A percentile compares a stretch with the other conserved stretches of the same genome.
phyloP scores from a whole-genome alignment of 2,797 vertebrate genomes.

The Prionace glauca region DNA sequence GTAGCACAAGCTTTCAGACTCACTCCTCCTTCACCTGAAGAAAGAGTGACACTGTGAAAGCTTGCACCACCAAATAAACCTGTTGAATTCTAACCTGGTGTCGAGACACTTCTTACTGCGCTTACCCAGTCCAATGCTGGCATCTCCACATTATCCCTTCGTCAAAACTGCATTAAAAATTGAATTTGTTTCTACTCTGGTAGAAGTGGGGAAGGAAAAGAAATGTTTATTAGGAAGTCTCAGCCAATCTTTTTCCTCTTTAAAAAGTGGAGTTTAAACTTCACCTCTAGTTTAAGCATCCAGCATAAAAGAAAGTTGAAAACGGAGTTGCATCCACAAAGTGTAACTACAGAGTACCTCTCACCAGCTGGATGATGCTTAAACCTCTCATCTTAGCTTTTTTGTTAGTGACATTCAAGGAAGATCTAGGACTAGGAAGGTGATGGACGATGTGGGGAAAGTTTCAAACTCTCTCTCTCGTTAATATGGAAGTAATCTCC shows the following conservation, averaged over 20 bases:
- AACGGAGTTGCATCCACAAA: neutral
- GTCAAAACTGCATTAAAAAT: neutral
- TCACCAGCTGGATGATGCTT: neutral
- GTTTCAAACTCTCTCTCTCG: neutral
- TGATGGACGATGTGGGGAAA: neutral
- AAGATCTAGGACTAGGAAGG: neutral
- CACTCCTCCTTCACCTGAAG: too few relatives aligned
- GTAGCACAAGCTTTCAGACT: too few relatives aligned
- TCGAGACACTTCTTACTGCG: too few relatives aligned
- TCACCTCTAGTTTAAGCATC: neutral
- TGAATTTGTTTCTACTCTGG: too few relatives aligned
- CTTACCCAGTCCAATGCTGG: too few relatives aligned
- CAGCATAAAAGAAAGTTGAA: neutral
- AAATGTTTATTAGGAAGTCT: neutral
- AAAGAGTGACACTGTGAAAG: too few relatives aligned
- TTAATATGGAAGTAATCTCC: neutral
- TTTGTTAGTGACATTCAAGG: neutral
- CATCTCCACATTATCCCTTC: too few relatives aligned
- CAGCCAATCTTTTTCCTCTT: neutral
- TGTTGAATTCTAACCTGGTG: too few relatives aligned
- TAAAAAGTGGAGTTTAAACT: neutral
- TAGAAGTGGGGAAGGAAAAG: too few relatives aligned
- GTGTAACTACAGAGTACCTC: neutral
- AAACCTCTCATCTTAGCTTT: neutral
- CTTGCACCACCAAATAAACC: too few relatives aligned